Conservation (phyloP, 2,888 invertebrate genomes). For the Periphyllus acericola region DNA sequence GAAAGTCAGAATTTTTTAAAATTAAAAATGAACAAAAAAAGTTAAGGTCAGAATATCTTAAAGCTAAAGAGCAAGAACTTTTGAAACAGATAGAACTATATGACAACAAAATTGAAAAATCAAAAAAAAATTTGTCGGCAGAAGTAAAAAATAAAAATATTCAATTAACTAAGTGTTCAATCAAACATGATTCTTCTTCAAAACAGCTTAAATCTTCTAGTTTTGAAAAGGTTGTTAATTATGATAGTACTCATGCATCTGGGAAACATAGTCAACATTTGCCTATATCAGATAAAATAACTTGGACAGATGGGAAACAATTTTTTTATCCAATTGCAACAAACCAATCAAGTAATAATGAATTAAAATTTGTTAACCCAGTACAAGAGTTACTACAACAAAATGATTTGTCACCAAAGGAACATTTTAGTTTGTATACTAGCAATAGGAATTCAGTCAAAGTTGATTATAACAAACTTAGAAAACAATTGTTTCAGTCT, state of each 20-base stretch:
- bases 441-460: not conserved
- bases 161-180: not conserved
- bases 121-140: constrained; percentile 31
- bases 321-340: constrained; percentile 13
- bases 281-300: not conserved
- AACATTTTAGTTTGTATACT: not conserved
- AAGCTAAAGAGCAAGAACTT: constrained; percentile 53
- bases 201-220: not conserved
- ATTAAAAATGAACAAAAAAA: constrained; percentile 49
- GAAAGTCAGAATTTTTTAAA: constrained; percentile 24
- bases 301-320: not conserved
- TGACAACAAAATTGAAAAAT: constrained; percentile 54
- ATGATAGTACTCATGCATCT: not conserved
- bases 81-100: constrained; percentile 49
- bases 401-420: not conserved
- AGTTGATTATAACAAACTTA: not conserved
- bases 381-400: not conserved
- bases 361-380: not conserved
- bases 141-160: constrained; percentile 41
- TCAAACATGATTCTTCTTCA: not conserved
- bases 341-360: not conserved
- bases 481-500: not conserved
- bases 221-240: constrained; percentile 24
- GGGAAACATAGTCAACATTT: not conserved
- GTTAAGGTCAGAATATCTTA: constrained; percentile 24